Evolutionary conservation across 2,113 vertebrate genomes (phyloP), one percentile per base, ranked within the genome.

Genomic region (Piprites chloris): DNA sequence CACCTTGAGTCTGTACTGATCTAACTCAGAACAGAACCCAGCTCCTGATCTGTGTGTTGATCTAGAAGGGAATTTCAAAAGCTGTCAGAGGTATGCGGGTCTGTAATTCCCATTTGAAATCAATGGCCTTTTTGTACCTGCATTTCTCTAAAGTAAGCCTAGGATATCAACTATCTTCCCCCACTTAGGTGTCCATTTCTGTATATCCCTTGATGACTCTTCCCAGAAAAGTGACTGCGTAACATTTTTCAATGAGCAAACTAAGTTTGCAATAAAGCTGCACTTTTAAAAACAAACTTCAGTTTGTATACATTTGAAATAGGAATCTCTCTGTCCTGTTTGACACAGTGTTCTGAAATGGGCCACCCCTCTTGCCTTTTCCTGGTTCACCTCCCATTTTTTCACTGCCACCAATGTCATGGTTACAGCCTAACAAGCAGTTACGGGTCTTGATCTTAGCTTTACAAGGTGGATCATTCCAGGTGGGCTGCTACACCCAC

Each of bases 231-330:
- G 84, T 93, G 87, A 91, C 94, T 92, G 85, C 72, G 0, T 96
- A 90, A 94, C 80, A 73, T 83, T 93, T 95, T 97, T 96, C 82
- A 90, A 7, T 96, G 95, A 94, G 96, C 93, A 95, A 96, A 96
- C 96, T 92, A 96, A 95, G 95, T 98, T 97, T 98, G 97, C 96
- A 97, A 95, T 97, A 95, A 94, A 97, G 89, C 97, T 97, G 96
- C 95, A 97, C 97, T 97, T 96, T 97, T 75, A 63, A 80, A 85
- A 97, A 87, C 91, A 89, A 85, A 90, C 91, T 97, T 97, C 79
- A 26, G 83, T 97, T 96, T 87, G 90, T 89, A 92, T 95, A 95
- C 95, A 76, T 96, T 96, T 95, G 89, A 87, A 97, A 96, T 75
- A 96, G 95, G 95, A 97, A 92, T 96, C 96, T 96, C 92, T 96